Base-by-base conservation (phyloP, 2,888 invertebrate species). In the Andrena camellia region DNA sequence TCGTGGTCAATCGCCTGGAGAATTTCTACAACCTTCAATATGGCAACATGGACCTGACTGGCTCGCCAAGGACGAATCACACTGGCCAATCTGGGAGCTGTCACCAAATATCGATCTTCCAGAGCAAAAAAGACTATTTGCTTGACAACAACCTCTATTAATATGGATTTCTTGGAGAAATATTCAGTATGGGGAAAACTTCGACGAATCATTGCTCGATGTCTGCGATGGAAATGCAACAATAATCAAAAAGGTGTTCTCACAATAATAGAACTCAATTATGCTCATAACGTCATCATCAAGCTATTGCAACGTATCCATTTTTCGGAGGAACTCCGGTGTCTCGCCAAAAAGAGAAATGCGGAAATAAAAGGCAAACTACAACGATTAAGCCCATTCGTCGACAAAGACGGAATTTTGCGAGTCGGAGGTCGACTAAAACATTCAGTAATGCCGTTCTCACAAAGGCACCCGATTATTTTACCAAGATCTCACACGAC, bases 341-440 rank as follows among this genome's bases (percentile, higher is more conserved):
- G 2, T 3, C 20, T 33, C 33, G 8, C 31, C 7, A 33, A 2
- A 2, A 23, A 62, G 2, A 3, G 33, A 1, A 20, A 62, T 2
- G 20, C 33, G n/a, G 8, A 7, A 0, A 8, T 20, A 6, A 33
- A 20, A 0, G 23, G 62, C 0, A 67, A 67, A 31, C 5, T 67
- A n/a, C 50, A 31, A 10, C 29, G 17, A 0, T 20, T 57, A 0
- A 60, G 52, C 13, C 31, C 68, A 4, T 54, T 68, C 23, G 2
- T 68, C 2, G 54, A 54, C 4, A n/a, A 54, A 0, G 33, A 23
- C 0, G 54, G 54, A 3, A 10, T 67, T 4, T 4, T 67, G 10
- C 54, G 50, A 29, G 54, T 67, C 52, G 67, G 67, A 20, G 67
- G 67, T 2, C 31, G 54, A 7, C 33, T 67, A 1, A 54, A 67